Conservation (phyloP, 1,140 invertebrate species). For the Drosophila bocqueti region DNA sequence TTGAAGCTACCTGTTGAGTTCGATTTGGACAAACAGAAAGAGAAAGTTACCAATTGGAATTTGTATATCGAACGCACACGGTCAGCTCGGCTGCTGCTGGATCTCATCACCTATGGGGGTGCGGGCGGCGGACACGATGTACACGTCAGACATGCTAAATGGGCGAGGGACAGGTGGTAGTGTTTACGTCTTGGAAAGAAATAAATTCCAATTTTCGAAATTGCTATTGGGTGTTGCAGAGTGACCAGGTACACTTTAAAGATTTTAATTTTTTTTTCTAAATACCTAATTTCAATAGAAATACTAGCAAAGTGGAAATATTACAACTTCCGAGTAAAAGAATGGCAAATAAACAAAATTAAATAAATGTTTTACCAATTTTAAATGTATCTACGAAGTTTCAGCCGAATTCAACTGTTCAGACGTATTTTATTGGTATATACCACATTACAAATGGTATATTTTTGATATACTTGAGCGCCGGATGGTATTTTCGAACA, state of each 20-base stretch:
- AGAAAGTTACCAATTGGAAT: constrained; percentile 62
- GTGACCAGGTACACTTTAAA: constrained; percentile 14
- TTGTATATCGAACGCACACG: constrained; percentile 31
- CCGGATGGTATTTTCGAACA: constrained; percentile 13
- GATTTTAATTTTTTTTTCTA: too few species aligned
- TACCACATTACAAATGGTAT: constrained; percentile 3
- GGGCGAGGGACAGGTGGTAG: not conserved
- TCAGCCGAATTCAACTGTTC: not conserved
- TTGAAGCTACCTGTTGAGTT: constrained; percentile 87
- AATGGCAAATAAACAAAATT: too few species aligned
- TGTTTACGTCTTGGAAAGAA: constrained; percentile 9
- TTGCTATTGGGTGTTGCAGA: constrained; percentile 14
- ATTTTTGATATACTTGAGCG: not conserved
- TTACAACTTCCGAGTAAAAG: not conserved
- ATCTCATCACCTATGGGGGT: constrained; percentile 84
- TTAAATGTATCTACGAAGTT: not conserved
- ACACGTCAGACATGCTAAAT: constrained; percentile 75
- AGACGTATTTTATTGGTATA: not conserved
- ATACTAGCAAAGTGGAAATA: not conserved
- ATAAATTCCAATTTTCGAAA: constrained; percentile 47
- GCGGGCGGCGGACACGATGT: constrained; percentile 84
- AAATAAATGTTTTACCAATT: too few species aligned
- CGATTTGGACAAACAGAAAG: constrained; percentile 35
- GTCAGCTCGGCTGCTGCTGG: not conserved
- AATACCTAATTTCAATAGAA: not conserved